Percentiles rank a stretch among this genome's conserved stretches.
These are phyloP conservation scores for Linepithema humile DNA, from an alignment of 1,140 invertebrate species.

Conservation along the genomic window DNA sequence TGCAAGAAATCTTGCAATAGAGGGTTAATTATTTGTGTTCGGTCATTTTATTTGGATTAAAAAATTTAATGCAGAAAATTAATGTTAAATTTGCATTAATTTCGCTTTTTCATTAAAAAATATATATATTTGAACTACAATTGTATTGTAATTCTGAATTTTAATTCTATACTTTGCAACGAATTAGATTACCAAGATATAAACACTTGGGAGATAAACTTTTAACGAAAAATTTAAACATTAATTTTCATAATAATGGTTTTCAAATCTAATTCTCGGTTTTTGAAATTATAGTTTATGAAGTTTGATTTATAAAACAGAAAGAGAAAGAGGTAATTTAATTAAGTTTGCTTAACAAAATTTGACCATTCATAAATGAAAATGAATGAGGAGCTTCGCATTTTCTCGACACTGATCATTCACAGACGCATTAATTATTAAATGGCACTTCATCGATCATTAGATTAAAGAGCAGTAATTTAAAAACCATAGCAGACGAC, in stretches of 20 bases:
- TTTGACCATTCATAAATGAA: not conserved
- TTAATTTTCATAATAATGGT: slow-evolving; percentile 15
- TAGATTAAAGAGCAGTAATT: too few relatives aligned
- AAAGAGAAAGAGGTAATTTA: slow-evolving; percentile 3
- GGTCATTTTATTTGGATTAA: slow-evolving; percentile 18
- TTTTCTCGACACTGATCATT: slow-evolving; percentile 21
- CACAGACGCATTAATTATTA: not conserved
- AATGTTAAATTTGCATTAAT: slow-evolving; percentile 18
- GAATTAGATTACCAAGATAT: not conserved
- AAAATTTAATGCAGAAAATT: not conserved
- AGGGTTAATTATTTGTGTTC: slow-evolving; percentile 24
- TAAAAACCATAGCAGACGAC: too few relatives aligned
- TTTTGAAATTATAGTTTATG: not conserved
- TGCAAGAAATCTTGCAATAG: not conserved
- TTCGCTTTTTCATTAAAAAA: not conserved
- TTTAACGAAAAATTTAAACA: not conserved
- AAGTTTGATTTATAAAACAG: not conserved
- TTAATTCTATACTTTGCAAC: too few relatives aligned
- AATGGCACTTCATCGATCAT: not conserved
- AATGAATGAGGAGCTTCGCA: not conserved
- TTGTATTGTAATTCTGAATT: not conserved
- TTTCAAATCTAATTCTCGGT: too few relatives aligned
- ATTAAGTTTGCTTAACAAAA: slow-evolving; percentile 14
- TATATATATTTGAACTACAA: not conserved
- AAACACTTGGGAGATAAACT: slow-evolving; percentile 1